These are phyloP conservation scores for Myotis daubentonii DNA, from an alignment of 2,797 vertebrate species.

Conservation along the genomic window DNA sequence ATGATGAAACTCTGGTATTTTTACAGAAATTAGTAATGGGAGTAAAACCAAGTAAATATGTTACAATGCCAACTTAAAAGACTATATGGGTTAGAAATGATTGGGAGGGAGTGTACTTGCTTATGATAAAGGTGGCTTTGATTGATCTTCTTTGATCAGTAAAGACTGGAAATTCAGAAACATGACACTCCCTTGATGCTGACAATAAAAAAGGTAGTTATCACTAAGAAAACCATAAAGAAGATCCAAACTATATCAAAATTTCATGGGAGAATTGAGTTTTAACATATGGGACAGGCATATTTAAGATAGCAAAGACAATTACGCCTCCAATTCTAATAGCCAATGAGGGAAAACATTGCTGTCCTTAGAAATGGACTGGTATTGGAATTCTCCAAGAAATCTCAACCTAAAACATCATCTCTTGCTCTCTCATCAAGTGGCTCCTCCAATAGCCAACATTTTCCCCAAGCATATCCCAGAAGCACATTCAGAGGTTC, in stretches of 20 bases:
- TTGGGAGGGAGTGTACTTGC: not conserved
- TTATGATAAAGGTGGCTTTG: not conserved
- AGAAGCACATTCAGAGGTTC: not conserved
- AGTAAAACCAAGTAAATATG: not conserved
- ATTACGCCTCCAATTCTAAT: not conserved
- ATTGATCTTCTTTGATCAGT: not conserved
- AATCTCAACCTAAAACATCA: not conserved
- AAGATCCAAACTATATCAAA: not conserved
- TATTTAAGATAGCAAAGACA: not conserved
- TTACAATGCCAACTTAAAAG: not conserved
- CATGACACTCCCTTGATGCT: rapidly evolving
- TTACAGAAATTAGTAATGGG: not conserved
- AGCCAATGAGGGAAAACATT: not conserved
- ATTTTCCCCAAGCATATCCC: not conserved
- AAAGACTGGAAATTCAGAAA: not conserved
- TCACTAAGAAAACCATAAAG: not conserved
- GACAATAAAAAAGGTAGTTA: not conserved
- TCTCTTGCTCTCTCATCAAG: not conserved
- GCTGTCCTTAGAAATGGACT: no score
- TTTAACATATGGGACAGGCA: not conserved
- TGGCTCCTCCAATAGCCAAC: rapidly evolving
- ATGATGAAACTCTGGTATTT: not conserved
- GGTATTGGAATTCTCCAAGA: not conserved
- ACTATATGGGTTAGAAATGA: no score
- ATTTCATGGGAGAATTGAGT: not conserved